Percentiles rank a stretch among this genome's conserved stretches.
Evolutionary conservation across 2,113 vertebrate species (phyloP).

Genomic region (Serilophus lunatus): DNA sequence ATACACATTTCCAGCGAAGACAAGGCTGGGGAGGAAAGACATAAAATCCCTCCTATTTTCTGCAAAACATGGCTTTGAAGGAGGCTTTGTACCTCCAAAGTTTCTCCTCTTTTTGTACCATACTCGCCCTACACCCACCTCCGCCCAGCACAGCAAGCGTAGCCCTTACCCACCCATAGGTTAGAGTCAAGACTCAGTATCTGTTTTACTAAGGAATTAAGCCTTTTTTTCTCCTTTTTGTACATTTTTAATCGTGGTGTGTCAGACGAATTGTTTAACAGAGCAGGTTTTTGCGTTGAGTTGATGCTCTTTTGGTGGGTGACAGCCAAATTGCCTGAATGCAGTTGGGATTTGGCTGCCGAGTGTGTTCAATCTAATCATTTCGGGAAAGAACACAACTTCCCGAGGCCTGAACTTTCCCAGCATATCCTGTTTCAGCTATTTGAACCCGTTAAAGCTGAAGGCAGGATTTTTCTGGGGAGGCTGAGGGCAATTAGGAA

Average conservation of each 20-base stretch:
- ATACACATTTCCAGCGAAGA: not conserved
- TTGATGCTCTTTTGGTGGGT: not conserved
- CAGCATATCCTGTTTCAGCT: slow-evolving; percentile 30
- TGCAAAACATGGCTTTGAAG: not conserved
- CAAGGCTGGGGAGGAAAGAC: not conserved
- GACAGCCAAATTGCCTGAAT: fast-evolving
- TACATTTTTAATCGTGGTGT: not conserved
- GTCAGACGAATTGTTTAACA: not conserved
- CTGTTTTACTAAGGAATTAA: not conserved
- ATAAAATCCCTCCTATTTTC: not conserved
- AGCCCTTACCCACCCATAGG: not conserved
- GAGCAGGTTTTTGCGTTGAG: not conserved
- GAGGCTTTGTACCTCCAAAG: not conserved
- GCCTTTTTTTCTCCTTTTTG: not conserved
- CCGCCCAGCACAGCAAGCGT: fast-evolving
- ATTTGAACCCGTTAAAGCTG: not conserved
- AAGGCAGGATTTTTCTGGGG: not conserved
- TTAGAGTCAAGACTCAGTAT: not conserved
- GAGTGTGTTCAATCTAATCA: not conserved
- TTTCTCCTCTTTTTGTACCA: not conserved
- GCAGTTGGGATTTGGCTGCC: not conserved
- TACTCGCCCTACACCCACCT: not conserved
- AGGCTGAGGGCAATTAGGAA: not conserved
- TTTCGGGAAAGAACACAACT: not conserved
- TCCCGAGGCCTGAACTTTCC: not conserved